Percentiles rank a stretch among this genome's conserved stretches.
Evolutionary conservation across 2,888 invertebrate species (phyloP).

Genomic region (Villa cingulata): DNA sequence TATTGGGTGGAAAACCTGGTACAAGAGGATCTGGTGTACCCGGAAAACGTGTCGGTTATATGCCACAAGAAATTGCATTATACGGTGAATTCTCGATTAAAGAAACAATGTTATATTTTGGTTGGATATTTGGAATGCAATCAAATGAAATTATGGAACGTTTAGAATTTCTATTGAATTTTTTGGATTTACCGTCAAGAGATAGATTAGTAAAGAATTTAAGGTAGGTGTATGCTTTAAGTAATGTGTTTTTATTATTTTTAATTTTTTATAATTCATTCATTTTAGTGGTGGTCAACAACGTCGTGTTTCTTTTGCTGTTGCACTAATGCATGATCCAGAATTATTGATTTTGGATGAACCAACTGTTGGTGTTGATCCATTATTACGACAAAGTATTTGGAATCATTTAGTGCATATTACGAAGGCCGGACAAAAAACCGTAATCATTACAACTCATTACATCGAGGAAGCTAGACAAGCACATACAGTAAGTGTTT

Average conservation of each 20-base stretch:
- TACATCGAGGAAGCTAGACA: constrained; percentile 91
- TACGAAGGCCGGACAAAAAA: constrained; percentile 78
- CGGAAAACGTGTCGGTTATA: constrained; percentile 90
- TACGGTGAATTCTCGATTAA: constrained; percentile 87
- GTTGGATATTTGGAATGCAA: constrained; percentile 89
- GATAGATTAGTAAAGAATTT: constrained; percentile 66
- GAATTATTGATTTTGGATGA: constrained; percentile 83
- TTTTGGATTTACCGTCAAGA: constrained; percentile 79
- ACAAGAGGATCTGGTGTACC: constrained; percentile 82
- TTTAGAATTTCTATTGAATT: constrained; percentile 73
- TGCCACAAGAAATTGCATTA: constrained; percentile 87
- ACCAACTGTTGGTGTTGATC: constrained; percentile 88
- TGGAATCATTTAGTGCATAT: constrained; percentile 89
- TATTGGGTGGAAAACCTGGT: constrained; percentile 81
- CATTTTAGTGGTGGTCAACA: constrained; percentile 71
- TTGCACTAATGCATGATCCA: constrained; percentile 85
- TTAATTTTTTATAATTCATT: no score
- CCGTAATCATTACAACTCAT: constrained; percentile 85
- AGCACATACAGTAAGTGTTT: constrained; percentile 62
- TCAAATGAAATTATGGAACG: constrained; percentile 66
- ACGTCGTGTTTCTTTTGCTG: constrained; percentile 80
- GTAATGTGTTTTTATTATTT: background rate
- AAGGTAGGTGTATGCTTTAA: constrained; percentile 37
- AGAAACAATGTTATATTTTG: constrained; percentile 94
- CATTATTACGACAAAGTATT: constrained; percentile 76